Percentiles rank a stretch among this genome's conserved stretches.
Conservation (phyloP, 2,113 vertebrate genomes). For the Lagopus muta region DNA sequence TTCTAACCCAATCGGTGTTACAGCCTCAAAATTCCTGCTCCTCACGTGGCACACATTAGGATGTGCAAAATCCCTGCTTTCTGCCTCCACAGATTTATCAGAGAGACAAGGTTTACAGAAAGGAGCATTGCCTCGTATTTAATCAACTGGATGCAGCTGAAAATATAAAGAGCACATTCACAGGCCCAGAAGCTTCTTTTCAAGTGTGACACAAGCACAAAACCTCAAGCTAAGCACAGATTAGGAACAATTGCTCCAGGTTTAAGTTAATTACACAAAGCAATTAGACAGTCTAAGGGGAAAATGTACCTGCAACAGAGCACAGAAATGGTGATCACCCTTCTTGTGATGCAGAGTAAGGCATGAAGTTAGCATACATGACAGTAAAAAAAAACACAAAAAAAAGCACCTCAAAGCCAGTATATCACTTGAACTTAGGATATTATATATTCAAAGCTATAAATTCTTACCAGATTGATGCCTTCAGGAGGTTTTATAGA, state of each 20-base stretch:
- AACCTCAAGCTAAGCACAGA: not conserved
- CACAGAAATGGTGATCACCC: not conserved
- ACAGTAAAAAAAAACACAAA: not conserved
- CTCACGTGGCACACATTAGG: rapidly evolving
- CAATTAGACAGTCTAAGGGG: not conserved
- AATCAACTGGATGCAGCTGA: not conserved
- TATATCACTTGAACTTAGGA: not conserved
- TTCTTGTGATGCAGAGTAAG: not conserved
- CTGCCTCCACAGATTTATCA: not conserved
- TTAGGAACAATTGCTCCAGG: not conserved
- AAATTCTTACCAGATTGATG: not conserved
- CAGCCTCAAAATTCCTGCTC: not conserved
- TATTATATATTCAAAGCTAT: not conserved
- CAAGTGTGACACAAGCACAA: not conserved
- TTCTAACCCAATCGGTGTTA: rapidly evolving
- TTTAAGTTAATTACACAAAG: not conserved
- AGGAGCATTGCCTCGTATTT: not conserved
- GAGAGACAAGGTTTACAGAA: not conserved
- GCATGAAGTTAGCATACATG: not conserved
- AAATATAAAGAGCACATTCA: not conserved
- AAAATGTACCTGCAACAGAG: not conserved
- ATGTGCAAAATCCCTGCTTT: not conserved
- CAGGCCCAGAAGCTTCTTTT: not conserved
- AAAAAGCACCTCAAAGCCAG: not conserved
- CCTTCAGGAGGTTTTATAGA: not conserved